Percentiles rank a stretch among this genome's conserved stretches.
Evolutionary conservation across 2,888 invertebrate genomes (phyloP).

Genomic region (Nemapogon koenigi): DNA sequence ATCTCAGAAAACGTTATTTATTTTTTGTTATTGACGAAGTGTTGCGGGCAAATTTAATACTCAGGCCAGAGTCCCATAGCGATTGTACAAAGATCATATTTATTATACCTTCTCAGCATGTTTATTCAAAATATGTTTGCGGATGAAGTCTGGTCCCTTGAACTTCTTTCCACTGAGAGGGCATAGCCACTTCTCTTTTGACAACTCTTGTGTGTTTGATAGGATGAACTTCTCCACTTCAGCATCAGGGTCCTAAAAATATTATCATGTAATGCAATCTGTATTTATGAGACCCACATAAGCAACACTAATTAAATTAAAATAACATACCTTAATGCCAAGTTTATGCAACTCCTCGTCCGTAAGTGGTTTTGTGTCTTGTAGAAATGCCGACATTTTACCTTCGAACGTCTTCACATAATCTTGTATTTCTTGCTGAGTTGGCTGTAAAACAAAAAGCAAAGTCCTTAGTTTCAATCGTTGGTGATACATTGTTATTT

Average conservation of each 20-base stretch:
- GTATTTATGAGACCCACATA: too few relatives aligned
- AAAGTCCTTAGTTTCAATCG: too few relatives aligned
- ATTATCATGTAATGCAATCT: background rate
- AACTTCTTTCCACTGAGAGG: constrained; percentile 99
- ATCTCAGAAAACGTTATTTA: too few relatives aligned
- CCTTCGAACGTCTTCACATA: constrained; percentile 82
- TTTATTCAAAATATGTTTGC: constrained; percentile 98
- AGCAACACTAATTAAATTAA: too few relatives aligned
- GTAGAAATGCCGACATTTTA: constrained; percentile 90
- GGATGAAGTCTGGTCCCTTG: constrained; percentile 97
- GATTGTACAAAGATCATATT: background rate
- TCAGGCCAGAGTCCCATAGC: too few relatives aligned
- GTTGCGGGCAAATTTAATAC: too few relatives aligned
- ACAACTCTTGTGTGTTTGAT: constrained; percentile 95
- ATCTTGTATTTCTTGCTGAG: constrained; percentile 76
- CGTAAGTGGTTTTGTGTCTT: constrained; percentile 74
- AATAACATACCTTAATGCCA: constrained; percentile 80
- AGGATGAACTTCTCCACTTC: constrained; percentile 95
- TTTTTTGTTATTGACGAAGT: too few relatives aligned
- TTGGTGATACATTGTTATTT: too few relatives aligned
- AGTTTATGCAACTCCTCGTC: constrained; percentile 82
- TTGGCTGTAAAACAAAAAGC: constrained; percentile 50
- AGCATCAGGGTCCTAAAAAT: constrained; percentile 54
- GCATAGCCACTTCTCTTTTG: constrained; percentile 98
- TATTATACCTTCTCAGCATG: constrained; percentile 83